phyloP scores from a whole-genome alignment of 2,888 invertebrate species.

The Cerastis leucographa region DNA sequence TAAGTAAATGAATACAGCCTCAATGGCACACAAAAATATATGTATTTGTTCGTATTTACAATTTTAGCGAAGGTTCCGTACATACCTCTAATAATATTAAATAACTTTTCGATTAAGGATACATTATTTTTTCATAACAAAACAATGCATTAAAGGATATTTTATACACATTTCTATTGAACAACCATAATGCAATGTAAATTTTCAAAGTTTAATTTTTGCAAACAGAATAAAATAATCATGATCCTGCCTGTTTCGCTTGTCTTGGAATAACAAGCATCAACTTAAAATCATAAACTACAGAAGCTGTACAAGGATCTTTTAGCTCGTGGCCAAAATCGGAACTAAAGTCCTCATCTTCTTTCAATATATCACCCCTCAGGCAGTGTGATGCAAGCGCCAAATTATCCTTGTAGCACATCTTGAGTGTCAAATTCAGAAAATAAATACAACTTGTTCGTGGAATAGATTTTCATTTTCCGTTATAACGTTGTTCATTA shows the following conservation, averaged over 20 bases:
- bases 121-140: slow-evolving; percentile 45
- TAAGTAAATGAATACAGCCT: slow-evolving; percentile 62
- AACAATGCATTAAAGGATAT: slow-evolving; percentile 42
- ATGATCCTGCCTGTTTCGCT: neutral
- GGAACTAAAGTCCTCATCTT: neutral
- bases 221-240: neutral
- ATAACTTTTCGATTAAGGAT: slow-evolving; percentile 54
- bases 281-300: neutral
- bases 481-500: neutral
- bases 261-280: slow-evolving; percentile 4
- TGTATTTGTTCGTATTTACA: slow-evolving; percentile 65
- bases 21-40: slow-evolving; percentile 67
- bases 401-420: neutral
- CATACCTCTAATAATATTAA: slow-evolving; percentile 41
- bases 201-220: slow-evolving; percentile 18
- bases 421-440: neutral
- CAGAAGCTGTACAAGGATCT: neutral
- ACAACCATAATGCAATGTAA: neutral
- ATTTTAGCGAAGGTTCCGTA: slow-evolving; percentile 51
- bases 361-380: neutral
- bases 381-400: neutral
- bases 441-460: neutral
- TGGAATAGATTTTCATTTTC: slow-evolving; percentile 1
- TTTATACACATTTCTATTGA: slow-evolving; percentile 35
- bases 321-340: neutral